A percentile compares a stretch with the other conserved stretches of the same genome.
These are phyloP conservation scores for Solenopsis invicta DNA, from an alignment of 1,140 invertebrate genomes.

Conservation along the genomic window DNA sequence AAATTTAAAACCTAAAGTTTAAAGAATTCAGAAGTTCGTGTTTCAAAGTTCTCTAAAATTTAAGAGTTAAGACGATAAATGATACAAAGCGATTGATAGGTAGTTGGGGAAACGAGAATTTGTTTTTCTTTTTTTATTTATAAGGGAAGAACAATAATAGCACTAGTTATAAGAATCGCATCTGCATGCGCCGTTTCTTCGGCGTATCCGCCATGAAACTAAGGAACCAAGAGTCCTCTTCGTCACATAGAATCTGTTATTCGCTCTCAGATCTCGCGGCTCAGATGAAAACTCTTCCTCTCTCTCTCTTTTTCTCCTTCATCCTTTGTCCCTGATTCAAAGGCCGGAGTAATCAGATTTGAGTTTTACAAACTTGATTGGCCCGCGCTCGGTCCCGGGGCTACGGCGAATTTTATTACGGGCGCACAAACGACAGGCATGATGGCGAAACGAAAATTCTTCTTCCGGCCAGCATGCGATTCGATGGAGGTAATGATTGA, in stretches of 20 bases:
- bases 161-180: background rate
- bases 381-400: conserved; percentile 59
- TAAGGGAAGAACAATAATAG: conserved; percentile 1
- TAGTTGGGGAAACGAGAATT: conserved; percentile 16
- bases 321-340: conserved; percentile 71
- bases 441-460: conserved; percentile 71
- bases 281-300: conserved; percentile 48
- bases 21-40: background rate
- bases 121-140: background rate
- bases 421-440: conserved; percentile 66
- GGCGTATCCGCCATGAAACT: background rate
- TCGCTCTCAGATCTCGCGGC: conserved; percentile 10
- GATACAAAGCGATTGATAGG: background rate
- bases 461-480: conserved; percentile 35
- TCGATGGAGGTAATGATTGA: conserved; percentile 33
- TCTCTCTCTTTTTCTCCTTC: conserved; percentile 33
- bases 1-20: background rate
- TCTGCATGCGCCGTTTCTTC: conserved; percentile 29
- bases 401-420: conserved; percentile 74
- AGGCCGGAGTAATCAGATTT: conserved; percentile 75
- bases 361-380: conserved; percentile 78
- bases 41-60: background rate
- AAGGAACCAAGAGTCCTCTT: conserved; percentile 36
- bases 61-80: background rate
- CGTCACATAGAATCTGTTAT: conserved; percentile 53